Base-by-base conservation (phyloP, 2,113 vertebrate species). In the Macrotis lagotis region DNA sequence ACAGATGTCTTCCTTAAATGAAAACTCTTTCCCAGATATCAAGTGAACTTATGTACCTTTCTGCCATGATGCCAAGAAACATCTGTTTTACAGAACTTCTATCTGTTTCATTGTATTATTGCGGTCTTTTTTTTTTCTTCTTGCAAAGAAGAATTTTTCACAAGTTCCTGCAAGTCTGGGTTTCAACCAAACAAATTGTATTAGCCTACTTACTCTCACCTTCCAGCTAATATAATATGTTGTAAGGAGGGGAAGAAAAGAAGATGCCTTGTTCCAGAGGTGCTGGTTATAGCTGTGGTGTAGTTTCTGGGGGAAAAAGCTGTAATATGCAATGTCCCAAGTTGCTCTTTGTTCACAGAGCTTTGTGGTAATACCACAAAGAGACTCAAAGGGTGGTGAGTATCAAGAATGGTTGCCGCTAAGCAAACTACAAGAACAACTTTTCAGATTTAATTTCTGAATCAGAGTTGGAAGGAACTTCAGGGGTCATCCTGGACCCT, bases 1-100 rank as follows among this genome's bases (percentile, higher is more conserved):
- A 97, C 97, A 97, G 95, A 98, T 97, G 97, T 95, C 96, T 97
- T 97, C 97, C 96, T 96, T 97, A 97, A 96, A 97, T 96, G 92
- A 98, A 97, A 98, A 96, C 96, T 92, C 92, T 97, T 97, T 96
- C 95, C 96, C 97, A 96, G 94, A 98, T 96, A 96, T 97, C 96
- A 94, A 44, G 19, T 93, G 97, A 95, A 97, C 96, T 91, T 48
- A 96, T 96, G 96, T n/a, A 94, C 97, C 97, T 97, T 55, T 97
- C 95, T 97, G 94, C 93, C 97, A 88, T 51, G 91, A 97, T 94
- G 95, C 92, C 66, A 96, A 88, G 94, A 96, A 97, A 98, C 98
- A 98, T 98, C 98, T 98, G 98, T 96, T 97, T 96, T 0, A 0
- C 97, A 95, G 95, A 88, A 90, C 91, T 55, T 47, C 92, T 96